A percentile compares a stretch with the other conserved stretches of the same genome.
Conservation (phyloP, 2,888 invertebrate species). For the Heterodera filipjevi region DNA sequence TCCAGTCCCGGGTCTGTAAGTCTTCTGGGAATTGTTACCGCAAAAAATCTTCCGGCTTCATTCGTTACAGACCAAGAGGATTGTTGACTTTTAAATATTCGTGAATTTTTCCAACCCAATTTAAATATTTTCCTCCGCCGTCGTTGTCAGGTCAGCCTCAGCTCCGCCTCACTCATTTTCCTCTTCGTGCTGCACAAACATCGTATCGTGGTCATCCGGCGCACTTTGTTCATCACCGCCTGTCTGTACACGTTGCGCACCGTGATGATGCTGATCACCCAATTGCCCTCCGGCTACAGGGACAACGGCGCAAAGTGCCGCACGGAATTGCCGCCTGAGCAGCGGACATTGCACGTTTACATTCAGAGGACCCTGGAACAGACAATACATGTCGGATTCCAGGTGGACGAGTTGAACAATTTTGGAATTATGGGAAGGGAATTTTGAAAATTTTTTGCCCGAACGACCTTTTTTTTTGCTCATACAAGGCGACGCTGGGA, state of each 20-base stretch:
- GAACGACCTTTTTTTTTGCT: background rate
- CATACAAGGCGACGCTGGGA: background rate
- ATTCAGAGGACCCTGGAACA: slow-evolving; percentile 53
- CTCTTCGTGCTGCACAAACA: slow-evolving; percentile 50
- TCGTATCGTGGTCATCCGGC: slow-evolving; percentile 45
- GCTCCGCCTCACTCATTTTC: slow-evolving; percentile 38
- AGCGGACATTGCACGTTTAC: slow-evolving; percentile 44
- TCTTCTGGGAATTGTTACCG: too few relatives aligned
- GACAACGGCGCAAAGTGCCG: slow-evolving; percentile 54
- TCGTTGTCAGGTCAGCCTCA: slow-evolving; percentile 37
- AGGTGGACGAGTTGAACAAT: slow-evolving; percentile 43
- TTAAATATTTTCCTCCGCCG: too few relatives aligned
- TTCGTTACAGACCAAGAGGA: too few relatives aligned
- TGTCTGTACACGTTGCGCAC: slow-evolving; percentile 45
- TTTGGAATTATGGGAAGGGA: too few relatives aligned
- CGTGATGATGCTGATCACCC: slow-evolving; percentile 45
- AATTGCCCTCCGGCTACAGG: slow-evolving; percentile 55
- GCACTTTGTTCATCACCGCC: slow-evolving; percentile 45
- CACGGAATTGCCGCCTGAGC: slow-evolving; percentile 41
- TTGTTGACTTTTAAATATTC: too few relatives aligned
- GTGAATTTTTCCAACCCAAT: too few relatives aligned
- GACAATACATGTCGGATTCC: slow-evolving; percentile 61
- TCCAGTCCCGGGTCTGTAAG: too few relatives aligned
- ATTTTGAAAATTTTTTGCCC: background rate
- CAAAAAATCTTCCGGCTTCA: too few relatives aligned